Evolutionary conservation across 2,113 vertebrate species (phyloP).

Genomic region (Hyaena hyaena): DNA sequence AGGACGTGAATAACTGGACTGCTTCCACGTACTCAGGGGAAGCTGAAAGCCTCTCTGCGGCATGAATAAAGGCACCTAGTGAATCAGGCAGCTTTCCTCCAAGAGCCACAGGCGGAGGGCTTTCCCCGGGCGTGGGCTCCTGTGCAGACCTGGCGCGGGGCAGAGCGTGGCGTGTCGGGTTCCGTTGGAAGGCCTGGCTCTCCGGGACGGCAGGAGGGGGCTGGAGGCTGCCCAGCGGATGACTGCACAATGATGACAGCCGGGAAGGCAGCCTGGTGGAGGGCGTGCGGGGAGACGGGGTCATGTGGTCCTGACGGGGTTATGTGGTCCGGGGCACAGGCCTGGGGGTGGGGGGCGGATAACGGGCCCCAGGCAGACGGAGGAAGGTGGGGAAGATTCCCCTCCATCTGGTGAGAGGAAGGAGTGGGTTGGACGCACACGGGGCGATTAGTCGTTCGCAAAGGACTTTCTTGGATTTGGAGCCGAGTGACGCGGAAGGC

Average conservation of each 20-base stretch:
- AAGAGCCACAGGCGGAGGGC: background rate
- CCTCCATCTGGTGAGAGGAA: background rate
- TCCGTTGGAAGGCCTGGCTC: background rate
- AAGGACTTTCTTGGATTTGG: background rate
- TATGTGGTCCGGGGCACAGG: background rate
- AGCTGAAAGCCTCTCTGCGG: background rate
- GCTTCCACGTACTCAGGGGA: background rate
- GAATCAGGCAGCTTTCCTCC: background rate
- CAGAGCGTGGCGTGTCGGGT: accelerated
- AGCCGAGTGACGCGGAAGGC: background rate
- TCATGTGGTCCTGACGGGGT: too few species aligned
- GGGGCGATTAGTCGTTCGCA: background rate
- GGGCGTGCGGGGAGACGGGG: background rate
- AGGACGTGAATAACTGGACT: background rate
- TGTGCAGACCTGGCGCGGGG: background rate
- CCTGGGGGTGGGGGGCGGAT: background rate
- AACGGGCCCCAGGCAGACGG: background rate
- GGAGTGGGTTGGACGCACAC: background rate
- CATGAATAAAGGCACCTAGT: background rate
- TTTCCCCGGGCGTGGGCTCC: accelerated
- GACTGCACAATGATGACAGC: too few species aligned
- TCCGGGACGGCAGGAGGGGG: background rate
- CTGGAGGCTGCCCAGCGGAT: accelerated
- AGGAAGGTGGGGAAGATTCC: background rate
- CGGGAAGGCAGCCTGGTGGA: background rate